phyloP scores from a whole-genome alignment of 1,140 invertebrate genomes.

The Homalodisca vitripennis region DNA sequence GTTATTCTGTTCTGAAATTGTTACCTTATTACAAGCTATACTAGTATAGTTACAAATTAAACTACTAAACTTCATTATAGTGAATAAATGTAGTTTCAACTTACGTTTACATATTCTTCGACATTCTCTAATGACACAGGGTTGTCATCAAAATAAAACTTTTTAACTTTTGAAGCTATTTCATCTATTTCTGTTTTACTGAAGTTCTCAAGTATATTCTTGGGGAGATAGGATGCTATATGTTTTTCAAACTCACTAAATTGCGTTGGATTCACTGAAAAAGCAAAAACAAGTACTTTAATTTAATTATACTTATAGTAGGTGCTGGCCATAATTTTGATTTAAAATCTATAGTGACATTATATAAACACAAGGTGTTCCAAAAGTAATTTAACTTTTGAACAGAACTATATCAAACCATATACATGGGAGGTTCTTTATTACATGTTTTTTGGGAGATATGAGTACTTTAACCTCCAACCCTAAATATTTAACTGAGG shows the following conservation, averaged over 20 bases:
- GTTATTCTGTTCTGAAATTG: neutral
- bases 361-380: too few relatives aligned
- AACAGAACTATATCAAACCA: neutral
- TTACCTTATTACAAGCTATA: neutral
- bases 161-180: neutral
- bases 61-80: neutral
- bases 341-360: too few relatives aligned
- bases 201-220: neutral
- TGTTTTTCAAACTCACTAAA: slow-evolving; percentile 9
- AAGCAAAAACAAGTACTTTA: neutral
- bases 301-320: neutral
- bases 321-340: neutral
- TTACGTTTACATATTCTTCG: neutral
- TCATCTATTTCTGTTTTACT: neutral
- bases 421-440: neutral
- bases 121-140: neutral
- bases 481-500: too few relatives aligned
- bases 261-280: slow-evolving; percentile 5
- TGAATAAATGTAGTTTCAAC: neutral
- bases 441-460: neutral
- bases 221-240: neutral
- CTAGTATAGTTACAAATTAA: neutral
- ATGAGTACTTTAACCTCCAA: too few relatives aligned
- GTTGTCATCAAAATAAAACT: slow-evolving; percentile 5
- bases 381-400: neutral